Base-by-base conservation (phyloP, 2,888 invertebrate species). In the Hemithea aestivaria region DNA sequence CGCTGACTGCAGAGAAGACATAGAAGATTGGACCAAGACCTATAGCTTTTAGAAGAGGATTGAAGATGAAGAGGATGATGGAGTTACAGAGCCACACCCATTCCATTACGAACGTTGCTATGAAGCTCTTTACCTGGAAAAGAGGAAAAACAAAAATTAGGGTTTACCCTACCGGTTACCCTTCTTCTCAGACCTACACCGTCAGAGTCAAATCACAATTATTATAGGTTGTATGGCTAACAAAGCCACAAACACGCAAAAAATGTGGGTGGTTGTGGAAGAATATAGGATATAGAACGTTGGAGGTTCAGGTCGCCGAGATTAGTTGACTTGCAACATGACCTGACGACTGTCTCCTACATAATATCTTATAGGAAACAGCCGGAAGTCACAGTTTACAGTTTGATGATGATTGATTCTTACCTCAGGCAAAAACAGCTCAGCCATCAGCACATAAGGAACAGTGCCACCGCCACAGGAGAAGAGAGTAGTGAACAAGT, bases 341-440 rank as follows among this genome's bases (percentile, higher is more conserved):
- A n/a, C n/a, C n/a, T n/a, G n/a, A n/a, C n/a, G n/a, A n/a, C n/a
- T n/a, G n/a, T n/a, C n/a, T n/a, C n/a, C n/a, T n/a, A n/a, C n/a
- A n/a, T n/a, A n/a, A n/a, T n/a, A n/a, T n/a, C n/a, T n/a, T n/a
- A n/a, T n/a, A n/a, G n/a, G n/a, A n/a, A n/a, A n/a, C n/a, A n/a
- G n/a, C n/a, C n/a, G n/a, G n/a, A n/a, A n/a, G n/a, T n/a, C n/a
- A n/a, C n/a, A n/a, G 5, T 4, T 16, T 16, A 16, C 16, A 4
- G 16, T 16, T n/a, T 16, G 16, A 4, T 5, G 5, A 16, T 16
- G 5, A 16, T 4, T 16, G 16, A 4, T 4, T 4, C 58, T 40
- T 7, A 78, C 79, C 65, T 78, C 76, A 3, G 78, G 78, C 34
- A 75, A 38, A 34, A 77, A 79, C 1, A 74, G 50, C 36, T 79